Evolutionary conservation across 2,888 invertebrate genomes (phyloP).

Genomic region (Sthenelais limicola): DNA sequence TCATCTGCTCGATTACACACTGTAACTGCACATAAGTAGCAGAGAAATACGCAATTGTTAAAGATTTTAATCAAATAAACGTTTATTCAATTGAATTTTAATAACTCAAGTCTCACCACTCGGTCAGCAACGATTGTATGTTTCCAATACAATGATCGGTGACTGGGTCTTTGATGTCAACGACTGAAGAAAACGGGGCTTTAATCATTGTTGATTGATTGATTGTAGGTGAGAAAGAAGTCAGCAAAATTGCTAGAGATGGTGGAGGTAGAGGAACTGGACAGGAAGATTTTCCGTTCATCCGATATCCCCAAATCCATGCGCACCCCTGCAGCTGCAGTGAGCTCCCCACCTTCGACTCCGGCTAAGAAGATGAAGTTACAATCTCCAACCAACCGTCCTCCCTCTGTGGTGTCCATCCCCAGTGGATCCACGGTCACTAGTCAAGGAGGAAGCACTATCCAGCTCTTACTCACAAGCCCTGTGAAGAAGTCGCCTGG

Average conservation of each 20-base stretch:
- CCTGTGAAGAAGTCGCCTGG: constrained; percentile 18
- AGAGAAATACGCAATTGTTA: too few relatives aligned
- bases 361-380: constrained; percentile 12
- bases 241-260: constrained; percentile 95
- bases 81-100: too few relatives aligned
- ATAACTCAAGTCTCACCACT: too few relatives aligned
- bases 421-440: background rate
- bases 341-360: background rate
- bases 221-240: constrained; percentile 84
- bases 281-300: constrained; percentile 41
- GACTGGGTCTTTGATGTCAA: too few relatives aligned
- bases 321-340: constrained; percentile 1
- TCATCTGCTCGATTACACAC: too few relatives aligned
- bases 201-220: constrained; percentile 33
- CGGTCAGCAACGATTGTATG: too few relatives aligned
- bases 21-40: too few relatives aligned
- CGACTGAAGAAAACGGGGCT: too few relatives aligned
- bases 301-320: constrained; percentile 20
- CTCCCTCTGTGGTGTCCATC: background rate
- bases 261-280: constrained; percentile 77
- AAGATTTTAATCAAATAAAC: too few relatives aligned
- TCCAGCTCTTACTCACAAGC: constrained; percentile 14
- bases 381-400: background rate
- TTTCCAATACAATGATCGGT: too few relatives aligned
- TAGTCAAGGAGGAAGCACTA: constrained; percentile 11